Conservation (phyloP, 1,140 invertebrate genomes). For the Phocides pigmalion region DNA sequence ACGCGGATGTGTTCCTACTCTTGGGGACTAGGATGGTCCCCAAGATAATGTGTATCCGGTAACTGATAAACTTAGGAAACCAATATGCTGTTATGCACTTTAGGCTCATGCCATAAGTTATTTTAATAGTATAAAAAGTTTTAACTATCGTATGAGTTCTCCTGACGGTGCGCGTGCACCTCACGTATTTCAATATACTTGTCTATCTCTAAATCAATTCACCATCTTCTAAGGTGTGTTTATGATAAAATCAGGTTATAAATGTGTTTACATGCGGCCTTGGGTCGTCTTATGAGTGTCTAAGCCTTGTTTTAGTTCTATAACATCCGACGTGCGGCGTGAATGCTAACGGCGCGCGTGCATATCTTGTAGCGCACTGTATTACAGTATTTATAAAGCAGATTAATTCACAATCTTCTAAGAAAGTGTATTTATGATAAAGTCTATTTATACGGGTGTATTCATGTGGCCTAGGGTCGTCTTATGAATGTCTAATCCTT, state of each 20-base stretch:
- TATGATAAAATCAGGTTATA: neutral
- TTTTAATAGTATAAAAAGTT: too few relatives aligned
- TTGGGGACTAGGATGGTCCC: too few relatives aligned
- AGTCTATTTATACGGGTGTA: neutral
- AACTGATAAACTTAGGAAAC: too few relatives aligned
- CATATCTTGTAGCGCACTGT: too few relatives aligned
- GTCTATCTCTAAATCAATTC: neutral
- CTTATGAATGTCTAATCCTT: constrained; percentile 14
- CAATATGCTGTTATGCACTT: too few relatives aligned
- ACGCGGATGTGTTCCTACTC: too few relatives aligned
- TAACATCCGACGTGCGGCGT: neutral
- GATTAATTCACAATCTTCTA: neutral
- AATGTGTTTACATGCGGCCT: neutral
- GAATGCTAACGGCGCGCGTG: too few relatives aligned
- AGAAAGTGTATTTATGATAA: neutral
- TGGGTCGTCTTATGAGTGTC: constrained; percentile 9
- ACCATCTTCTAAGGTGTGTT: neutral
- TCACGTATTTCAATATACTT: neutral
- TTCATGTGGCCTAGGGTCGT: neutral
- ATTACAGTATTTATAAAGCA: too few relatives aligned
- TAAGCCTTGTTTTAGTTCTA: constrained; percentile 7
- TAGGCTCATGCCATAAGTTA: too few relatives aligned
- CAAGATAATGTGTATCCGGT: too few relatives aligned
- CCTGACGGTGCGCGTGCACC: too few relatives aligned
- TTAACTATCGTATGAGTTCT: too few relatives aligned